Conservation (phyloP, 2,888 invertebrate species). For the Melinaea marsaeus region DNA sequence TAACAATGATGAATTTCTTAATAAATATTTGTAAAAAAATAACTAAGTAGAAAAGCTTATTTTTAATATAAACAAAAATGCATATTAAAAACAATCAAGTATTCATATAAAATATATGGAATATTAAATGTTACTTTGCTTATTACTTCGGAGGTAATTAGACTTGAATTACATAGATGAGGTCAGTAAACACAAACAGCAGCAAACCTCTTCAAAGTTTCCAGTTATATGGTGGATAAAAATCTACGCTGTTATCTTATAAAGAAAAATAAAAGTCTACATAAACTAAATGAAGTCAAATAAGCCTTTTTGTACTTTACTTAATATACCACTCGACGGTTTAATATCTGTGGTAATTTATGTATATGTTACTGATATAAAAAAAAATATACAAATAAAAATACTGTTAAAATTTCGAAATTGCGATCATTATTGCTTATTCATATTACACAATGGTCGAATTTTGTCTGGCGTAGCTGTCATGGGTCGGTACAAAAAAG, state of each 20-base stretch:
- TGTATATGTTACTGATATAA: too few species aligned
- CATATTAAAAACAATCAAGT: not conserved
- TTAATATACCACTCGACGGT: not conserved
- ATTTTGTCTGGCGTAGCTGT: too few species aligned
- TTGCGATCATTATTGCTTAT: too few species aligned
- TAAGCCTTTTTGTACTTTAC: too few species aligned
- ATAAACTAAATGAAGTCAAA: not conserved
- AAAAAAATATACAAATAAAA: too few species aligned
- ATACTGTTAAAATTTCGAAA: too few species aligned
- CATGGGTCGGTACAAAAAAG: too few species aligned
- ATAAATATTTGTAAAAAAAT: too few species aligned
- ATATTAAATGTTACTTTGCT: not conserved
- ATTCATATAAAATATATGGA: not conserved
- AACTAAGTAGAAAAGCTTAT: not conserved
- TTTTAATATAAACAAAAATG: not conserved
- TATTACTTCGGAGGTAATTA: slow-evolving; percentile 2
- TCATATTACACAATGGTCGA: too few species aligned
- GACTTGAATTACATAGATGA: not conserved
- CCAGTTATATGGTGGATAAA: not conserved
- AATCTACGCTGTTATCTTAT: not conserved
- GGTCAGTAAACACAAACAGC: not conserved
- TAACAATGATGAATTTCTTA: too few species aligned
- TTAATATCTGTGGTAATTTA: too few species aligned
- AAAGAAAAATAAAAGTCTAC: slow-evolving; percentile 3
- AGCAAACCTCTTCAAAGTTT: slow-evolving; percentile 1